Base-by-base conservation (phyloP, 2,888 invertebrate species). In the Crematogaster levior region DNA sequence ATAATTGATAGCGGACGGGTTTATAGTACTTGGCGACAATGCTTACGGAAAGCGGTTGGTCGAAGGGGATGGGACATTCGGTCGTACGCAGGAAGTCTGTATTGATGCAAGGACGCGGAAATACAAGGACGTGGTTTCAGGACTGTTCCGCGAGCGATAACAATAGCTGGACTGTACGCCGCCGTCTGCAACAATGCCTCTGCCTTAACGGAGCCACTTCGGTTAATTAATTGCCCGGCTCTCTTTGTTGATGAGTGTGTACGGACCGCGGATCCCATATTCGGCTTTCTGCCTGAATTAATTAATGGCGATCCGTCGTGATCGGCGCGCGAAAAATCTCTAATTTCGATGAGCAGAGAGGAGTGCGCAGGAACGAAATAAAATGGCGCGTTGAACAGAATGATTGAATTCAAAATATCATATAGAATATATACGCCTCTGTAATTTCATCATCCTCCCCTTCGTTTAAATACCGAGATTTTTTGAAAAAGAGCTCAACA, bases 211-310 rank as follows among this genome's bases (percentile, higher is more conserved):
- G 40, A 56, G 79, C 89, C 85, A 88, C 89, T 89, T 89, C 85
- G 89, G 83, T 89, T 89, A 89, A 89, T 89, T 89, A 89, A 89
- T 89, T 88, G 86, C 89, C 84, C 74, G 80, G 83, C 84, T 85
- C 65, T 51, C 89, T 88, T 88, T 89, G 89, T 89, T 89, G 89
- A 89, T 88, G 85, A 84, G 85, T 85, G 85, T 60, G 81, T 46
- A 84, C 72, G 65, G 60, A 61, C 46, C 86, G 77, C 86, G 82
- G 83, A 88, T 86, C 75, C 83, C 82, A 82, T 82, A 84, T 85
- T 83, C 65, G 61, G 85, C 80, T 86, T 86, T 85, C 86, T 72
- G 81, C 37, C 81, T 81, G 88, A 89, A 89, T 89, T 89, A 89
- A 88, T 89, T 89, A 89, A 89, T 84, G 82, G 75, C 81, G 84